Evolutionary conservation across 2,888 invertebrate genomes (phyloP), one percentile per base, ranked within the genome.

Genomic region (Eristalinus aeneus): DNA sequence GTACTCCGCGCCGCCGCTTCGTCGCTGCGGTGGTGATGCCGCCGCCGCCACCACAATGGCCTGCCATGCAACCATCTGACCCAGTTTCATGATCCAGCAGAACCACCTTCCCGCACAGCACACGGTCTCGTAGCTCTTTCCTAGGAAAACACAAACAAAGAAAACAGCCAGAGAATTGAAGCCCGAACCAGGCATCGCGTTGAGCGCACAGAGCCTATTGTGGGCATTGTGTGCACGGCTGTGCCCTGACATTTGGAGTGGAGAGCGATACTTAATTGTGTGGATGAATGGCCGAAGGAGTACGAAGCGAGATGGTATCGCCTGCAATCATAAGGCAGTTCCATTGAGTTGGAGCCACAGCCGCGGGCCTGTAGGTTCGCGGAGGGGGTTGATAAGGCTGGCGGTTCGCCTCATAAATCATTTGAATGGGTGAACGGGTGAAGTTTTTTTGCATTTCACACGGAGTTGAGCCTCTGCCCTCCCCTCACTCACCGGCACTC

Each of bases 21-120:
- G n/a, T n/a, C n/a, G n/a, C n/a, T n/a, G n/a, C n/a, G n/a, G 39
- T 46, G 46, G 16, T 5, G 46, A 8, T 16, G 46, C 46, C 16
- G 12, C 10, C 58, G 22, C 46, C 53, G 22, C 64, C 64, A 63
- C 53, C 16, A 46, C 46, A 16, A 6, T 5, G 16, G 5, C 16
- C 4, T n/a, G 60, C 39, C 80, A 80, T 80, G 71, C 80, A 80
- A 76, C 56, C 72, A 80, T 80, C 76, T 85, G 84, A 80, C 84
- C 84, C 58, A 85, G 63, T 80, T 85, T 54, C 80, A 72, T 73
- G 80, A 85, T 85, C 80, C 72, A 32, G 80, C 80, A 69, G 74
- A 69, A 77, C 79, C 79, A 61, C 75, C 73, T 78, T 69, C 39
- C 34, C 39, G 12, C 12, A 4, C 39, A 6, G 39, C 27, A 9